These are phyloP conservation scores for Drosophila nr. perissopoda DNA, from an alignment of 2,888 invertebrate species.

Conservation along the genomic window DNA sequence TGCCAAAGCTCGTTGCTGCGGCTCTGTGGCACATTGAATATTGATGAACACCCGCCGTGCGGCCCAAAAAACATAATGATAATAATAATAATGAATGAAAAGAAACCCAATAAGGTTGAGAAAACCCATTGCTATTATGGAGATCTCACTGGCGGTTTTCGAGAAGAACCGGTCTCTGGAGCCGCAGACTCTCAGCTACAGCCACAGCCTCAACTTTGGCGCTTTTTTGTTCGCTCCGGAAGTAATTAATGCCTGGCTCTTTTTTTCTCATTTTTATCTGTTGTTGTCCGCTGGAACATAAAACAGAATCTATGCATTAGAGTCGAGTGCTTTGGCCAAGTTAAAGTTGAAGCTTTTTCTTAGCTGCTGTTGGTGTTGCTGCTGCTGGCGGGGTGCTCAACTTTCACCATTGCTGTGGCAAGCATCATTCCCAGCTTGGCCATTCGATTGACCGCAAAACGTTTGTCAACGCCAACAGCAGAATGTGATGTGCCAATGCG, in stretches of 20 bases:
- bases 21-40: slow-evolving; percentile 65
- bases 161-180: slow-evolving; percentile 56
- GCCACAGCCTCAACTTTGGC: slow-evolving; percentile 31
- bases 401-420: slow-evolving; percentile 60
- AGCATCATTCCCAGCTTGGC: slow-evolving; percentile 43
- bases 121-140: slow-evolving; percentile 47
- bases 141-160: slow-evolving; percentile 5
- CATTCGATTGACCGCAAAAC: slow-evolving; percentile 70
- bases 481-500: slow-evolving; percentile 72
- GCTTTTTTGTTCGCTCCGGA: slow-evolving; percentile 69
- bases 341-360: slow-evolving; percentile 19
- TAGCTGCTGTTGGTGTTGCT: background rate
- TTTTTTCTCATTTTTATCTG: slow-evolving; percentile 41
- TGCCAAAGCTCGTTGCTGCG: slow-evolving; percentile 55
- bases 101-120: slow-evolving; percentile 22
- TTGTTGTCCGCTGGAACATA: slow-evolving; percentile 48
- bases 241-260: slow-evolving; percentile 73
- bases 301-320: slow-evolving; percentile 77
- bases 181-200: slow-evolving; percentile 14
- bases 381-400: slow-evolving; percentile 20
- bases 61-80: background rate
- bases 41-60: slow-evolving; percentile 76
- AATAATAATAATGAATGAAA: background rate
- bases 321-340: slow-evolving; percentile 32
- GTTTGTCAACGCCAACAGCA: slow-evolving; percentile 51